Evolutionary conservation across 2,888 invertebrate species (phyloP), one percentile per base, ranked within the genome.

Genomic region (Pristionchus arcanus): DNA sequence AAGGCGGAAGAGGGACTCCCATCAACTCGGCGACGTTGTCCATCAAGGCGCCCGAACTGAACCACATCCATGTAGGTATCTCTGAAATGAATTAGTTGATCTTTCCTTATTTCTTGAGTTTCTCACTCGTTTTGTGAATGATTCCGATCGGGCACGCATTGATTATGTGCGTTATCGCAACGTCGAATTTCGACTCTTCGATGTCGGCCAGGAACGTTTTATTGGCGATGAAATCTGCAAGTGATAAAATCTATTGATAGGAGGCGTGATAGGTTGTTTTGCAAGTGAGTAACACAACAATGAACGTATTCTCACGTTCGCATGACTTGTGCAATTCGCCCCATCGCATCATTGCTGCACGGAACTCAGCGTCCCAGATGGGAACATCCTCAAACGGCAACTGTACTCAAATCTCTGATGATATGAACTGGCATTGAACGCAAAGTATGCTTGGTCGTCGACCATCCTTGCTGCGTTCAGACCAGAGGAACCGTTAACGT

Each of bases 31-130:
- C 85, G 0, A 85, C 63, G 11, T 31, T 55, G 11, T 85, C 85
- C 34, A 63, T 37, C 21, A 85, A 21, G 9, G 85, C 49, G 21
- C 28, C 63, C 5, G 25, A 13, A 31, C 28, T 55, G 59, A 85
- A 59, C 55, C 55, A 85, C 21, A 85, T 49, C 85, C 85, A 85
- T 3, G 85, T 25, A 1, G 85, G 85, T 34, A 85, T 59, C 85
- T 85, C 85, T 85, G 81, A 42, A 77, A 13, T 49, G 0, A 9
- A 11, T 49, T 13, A 49, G 0, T 13, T 9, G 7, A 9, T 0
- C 42, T 49, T 49, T 49, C 3, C 9, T 49, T 9, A 49, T 49
- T 0, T 9, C 3, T 1, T 49, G 11, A 49, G 13, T 49, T 49
- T 3, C 68, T 49, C 49, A 81, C 81, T 81, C 28, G 49, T 42